Evolutionary conservation across 2,113 vertebrate species (phyloP).

Genomic region (Onychorhynchus coronatus): DNA sequence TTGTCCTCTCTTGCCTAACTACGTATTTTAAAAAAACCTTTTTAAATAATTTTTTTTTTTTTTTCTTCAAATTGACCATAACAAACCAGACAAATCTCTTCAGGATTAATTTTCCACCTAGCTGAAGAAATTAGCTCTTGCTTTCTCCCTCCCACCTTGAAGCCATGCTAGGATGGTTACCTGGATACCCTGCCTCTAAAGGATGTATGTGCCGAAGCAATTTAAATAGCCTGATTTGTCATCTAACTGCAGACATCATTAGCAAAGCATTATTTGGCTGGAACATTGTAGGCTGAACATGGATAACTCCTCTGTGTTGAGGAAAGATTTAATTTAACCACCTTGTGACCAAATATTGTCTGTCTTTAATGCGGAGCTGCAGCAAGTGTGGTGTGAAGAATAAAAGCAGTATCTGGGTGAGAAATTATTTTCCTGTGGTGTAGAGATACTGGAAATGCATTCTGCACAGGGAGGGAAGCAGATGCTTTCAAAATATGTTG

Average conservation of each 20-base stretch:
- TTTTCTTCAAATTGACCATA: conserved; percentile 33
- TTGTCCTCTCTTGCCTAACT: not conserved
- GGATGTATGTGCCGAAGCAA: not conserved
- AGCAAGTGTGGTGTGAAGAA: not conserved
- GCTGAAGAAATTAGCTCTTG: conserved; percentile 15
- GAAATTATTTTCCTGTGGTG: not conserved
- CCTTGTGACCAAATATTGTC: not conserved
- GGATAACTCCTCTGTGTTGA: not conserved
- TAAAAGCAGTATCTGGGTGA: not conserved
- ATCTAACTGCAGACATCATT: conserved; percentile 34
- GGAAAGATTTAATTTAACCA: conserved; percentile 32
- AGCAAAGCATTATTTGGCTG: conserved; percentile 43
- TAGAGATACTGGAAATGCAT: not conserved
- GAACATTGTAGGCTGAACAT: conserved; percentile 33
- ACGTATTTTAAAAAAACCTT: not conserved
- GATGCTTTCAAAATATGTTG: not conserved
- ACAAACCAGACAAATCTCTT: conserved; percentile 1
- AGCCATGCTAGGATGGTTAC: conserved; percentile 2
- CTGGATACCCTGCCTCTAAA: conserved; percentile 40
- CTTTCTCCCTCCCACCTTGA: conserved; percentile 20
- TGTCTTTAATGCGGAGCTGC: not conserved
- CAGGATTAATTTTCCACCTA: conserved; percentile 44
- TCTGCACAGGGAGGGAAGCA: not conserved
- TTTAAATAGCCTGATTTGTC: conserved; percentile 51
- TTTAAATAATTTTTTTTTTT: conserved; percentile 1